Evolutionary conservation across 2,888 invertebrate species (phyloP).

Genomic region (Drosophila pseudotalamancana): DNA sequence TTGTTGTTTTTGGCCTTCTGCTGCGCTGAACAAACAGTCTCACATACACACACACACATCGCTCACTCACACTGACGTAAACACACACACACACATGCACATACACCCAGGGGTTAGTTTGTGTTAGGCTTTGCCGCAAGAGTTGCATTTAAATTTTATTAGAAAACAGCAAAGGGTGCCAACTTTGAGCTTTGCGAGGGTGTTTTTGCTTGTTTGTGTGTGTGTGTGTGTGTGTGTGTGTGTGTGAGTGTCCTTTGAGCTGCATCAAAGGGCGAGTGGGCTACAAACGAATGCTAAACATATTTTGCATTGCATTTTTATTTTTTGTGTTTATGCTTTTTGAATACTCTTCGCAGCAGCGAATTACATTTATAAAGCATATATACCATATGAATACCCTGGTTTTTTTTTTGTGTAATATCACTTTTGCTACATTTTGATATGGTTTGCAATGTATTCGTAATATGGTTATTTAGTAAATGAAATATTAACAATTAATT

Average conservation of each 20-base stretch:
- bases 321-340: slow-evolving; percentile 42
- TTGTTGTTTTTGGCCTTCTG: slow-evolving; percentile 35
- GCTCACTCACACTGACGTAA: neutral
- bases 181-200: slow-evolving; percentile 6
- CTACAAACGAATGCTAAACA: slow-evolving; percentile 59
- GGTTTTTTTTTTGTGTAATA: too few relatives aligned
- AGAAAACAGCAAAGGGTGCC: slow-evolving; percentile 49
- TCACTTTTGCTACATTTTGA: too few relatives aligned
- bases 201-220: slow-evolving; percentile 13
- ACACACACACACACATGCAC: slow-evolving; percentile 8
- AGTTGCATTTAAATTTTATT: slow-evolving; percentile 78
- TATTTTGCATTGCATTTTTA: slow-evolving; percentile 33
- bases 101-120: slow-evolving; percentile 25
- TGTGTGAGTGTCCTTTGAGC: slow-evolving; percentile 32
- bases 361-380: neutral
- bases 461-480: too few relatives aligned
- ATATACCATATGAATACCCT: too few relatives aligned
- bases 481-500: too few relatives aligned
- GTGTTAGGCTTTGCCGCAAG: slow-evolving; percentile 47
- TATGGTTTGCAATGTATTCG: too few relatives aligned
- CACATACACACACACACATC: slow-evolving; percentile 7
- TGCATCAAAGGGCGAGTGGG: slow-evolving; percentile 63
- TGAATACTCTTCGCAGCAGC: neutral
- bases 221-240: neutral
- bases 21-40: slow-evolving; percentile 45